Percentiles rank a stretch among this genome's conserved stretches.
phyloP scores from a whole-genome alignment of 2,888 invertebrate species.

The Acanthococcus lagerstroemiae region DNA sequence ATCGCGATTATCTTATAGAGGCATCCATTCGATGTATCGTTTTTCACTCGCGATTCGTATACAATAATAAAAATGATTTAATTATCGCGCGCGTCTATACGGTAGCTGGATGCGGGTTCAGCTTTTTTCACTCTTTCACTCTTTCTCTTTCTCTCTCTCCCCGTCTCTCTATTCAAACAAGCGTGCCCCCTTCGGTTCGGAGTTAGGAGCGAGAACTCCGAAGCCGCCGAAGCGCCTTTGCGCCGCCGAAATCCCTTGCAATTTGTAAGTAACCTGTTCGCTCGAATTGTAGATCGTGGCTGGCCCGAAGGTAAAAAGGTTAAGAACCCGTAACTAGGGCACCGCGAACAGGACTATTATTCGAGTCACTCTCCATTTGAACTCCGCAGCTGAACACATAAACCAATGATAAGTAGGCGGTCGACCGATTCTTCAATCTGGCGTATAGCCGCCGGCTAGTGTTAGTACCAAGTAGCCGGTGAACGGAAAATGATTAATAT shows the following conservation, averaged over 20 bases:
- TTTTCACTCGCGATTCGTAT: too few species aligned
- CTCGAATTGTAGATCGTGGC: neutral
- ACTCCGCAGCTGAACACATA: neutral
- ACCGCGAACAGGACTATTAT: slow-evolving; percentile 10
- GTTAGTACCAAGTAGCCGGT: neutral
- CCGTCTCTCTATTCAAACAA: too few species aligned
- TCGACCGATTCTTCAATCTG: slow-evolving; percentile 2
- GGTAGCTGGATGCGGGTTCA: neutral
- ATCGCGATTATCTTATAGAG: neutral
- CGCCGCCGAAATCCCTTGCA: neutral
- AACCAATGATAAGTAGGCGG: slow-evolving; percentile 4
- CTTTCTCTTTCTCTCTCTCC: too few species aligned
- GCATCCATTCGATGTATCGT: neutral
- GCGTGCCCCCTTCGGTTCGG: too few species aligned
- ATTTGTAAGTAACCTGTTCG: neutral
- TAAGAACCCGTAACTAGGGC: slow-evolving; percentile 27
- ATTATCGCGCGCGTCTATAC: neutral
- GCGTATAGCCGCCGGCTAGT: neutral
- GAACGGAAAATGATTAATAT: neutral
- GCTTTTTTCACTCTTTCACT: too few species aligned
- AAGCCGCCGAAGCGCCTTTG: too few species aligned
- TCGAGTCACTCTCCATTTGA: slow-evolving; percentile 1
- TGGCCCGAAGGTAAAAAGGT: slow-evolving; percentile 19
- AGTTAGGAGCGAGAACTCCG: too few species aligned
- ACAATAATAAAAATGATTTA: neutral